Percentiles rank a stretch among this genome's conserved stretches.
Evolutionary conservation across 2,888 invertebrate species (phyloP).

Genomic region (Andrena bucephala): DNA sequence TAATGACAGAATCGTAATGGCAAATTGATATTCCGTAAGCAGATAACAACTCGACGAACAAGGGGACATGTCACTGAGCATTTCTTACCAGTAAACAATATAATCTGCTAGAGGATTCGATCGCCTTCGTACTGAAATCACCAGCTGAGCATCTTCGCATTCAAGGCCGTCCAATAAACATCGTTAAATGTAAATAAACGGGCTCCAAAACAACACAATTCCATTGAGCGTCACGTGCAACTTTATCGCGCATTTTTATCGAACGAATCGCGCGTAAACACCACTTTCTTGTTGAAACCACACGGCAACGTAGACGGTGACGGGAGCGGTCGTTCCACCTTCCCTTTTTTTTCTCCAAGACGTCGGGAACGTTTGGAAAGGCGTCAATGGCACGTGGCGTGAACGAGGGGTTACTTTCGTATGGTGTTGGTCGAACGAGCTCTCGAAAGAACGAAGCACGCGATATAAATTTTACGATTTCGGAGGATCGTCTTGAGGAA

Average conservation of each 20-base stretch:
- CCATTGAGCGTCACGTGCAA: conserved; percentile 14
- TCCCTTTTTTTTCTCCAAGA: conserved; percentile 24
- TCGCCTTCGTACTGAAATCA: background rate
- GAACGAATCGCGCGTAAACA: conserved; percentile 53
- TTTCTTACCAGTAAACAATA: conserved; percentile 48
- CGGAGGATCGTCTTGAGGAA: conserved; percentile 23
- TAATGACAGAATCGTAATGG: background rate
- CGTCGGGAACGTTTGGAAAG: conserved; percentile 67
- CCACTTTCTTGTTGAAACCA: conserved; percentile 34
- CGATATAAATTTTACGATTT: conserved; percentile 57
- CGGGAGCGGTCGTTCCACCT: background rate
- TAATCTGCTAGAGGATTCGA: background rate
- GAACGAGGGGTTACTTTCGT: conserved; percentile 49
- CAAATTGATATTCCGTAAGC: background rate
- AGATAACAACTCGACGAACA: too few relatives aligned
- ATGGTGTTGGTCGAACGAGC: conserved; percentile 62
- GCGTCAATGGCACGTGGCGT: conserved; percentile 81
- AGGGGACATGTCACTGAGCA: background rate
- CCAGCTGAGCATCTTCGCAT: conserved; percentile 31
- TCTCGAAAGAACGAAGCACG: conserved; percentile 35
- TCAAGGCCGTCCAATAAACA: conserved; percentile 37
- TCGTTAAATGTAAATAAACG: conserved; percentile 13
- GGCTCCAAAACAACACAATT: conserved; percentile 32
- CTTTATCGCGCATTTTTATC: conserved; percentile 54
- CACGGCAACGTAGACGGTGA: conserved; percentile 13